Conservation (phyloP, 2,797 vertebrate species). For the Molossus alvarezi region DNA sequence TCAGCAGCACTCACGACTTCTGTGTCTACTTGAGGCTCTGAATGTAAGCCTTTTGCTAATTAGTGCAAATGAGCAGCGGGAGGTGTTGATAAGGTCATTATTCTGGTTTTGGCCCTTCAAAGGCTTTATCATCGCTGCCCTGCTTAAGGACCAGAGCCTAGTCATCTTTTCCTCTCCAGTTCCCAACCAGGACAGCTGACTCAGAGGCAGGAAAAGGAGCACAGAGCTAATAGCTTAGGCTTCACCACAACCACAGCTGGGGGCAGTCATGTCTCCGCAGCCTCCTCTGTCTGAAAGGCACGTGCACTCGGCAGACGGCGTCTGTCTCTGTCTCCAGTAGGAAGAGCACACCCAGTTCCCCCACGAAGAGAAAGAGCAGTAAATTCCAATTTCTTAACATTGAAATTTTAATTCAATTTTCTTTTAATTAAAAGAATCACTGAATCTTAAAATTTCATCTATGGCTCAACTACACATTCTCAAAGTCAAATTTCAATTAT, state of each 20-base stretch:
- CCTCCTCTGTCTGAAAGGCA: background rate
- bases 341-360: background rate
- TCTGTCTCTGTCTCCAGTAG: background rate
- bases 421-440: background rate
- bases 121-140: background rate
- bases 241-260: background rate
- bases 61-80: background rate
- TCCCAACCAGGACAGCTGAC: background rate
- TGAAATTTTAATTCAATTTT: background rate
- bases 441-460: slow-evolving; percentile 49
- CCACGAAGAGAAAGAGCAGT: background rate
- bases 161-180: background rate
- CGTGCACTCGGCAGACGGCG: background rate
- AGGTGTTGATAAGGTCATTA: background rate
- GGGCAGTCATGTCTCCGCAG: rapidly evolving
- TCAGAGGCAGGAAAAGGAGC: background rate
- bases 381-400: background rate
- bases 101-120: background rate
- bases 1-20: background rate
- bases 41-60: background rate
- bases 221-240: background rate
- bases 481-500: slow-evolving; percentile 66
- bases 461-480: background rate
- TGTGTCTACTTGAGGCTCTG: background rate
- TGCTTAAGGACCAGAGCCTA: background rate